Conservation (phyloP, 1,140 invertebrate genomes). For the Littorina saxatilis region DNA sequence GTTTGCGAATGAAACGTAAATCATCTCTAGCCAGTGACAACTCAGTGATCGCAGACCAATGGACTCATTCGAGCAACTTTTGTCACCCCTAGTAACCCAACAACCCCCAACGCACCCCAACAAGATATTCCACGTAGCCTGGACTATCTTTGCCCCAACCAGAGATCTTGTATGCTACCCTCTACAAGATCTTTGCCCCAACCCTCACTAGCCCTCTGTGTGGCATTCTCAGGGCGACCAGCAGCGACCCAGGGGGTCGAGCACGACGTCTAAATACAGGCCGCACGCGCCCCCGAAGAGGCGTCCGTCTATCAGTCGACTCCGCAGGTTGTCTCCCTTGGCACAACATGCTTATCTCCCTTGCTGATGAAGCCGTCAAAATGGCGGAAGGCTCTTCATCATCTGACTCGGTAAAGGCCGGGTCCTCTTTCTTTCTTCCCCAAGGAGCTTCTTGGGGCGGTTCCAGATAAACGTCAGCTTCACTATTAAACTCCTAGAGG, state of each 20-base stretch:
- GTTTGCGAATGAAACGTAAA: no score
- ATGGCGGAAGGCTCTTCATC: neutral
- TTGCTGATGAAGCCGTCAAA: conserved; percentile 15
- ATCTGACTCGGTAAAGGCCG: neutral
- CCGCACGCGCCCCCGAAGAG: neutral
- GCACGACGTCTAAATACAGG: neutral
- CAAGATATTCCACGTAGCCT: no score
- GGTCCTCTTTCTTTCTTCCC: neutral
- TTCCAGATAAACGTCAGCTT: neutral
- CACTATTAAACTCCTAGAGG: no score
- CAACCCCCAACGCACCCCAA: no score
- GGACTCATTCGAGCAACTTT: no score
- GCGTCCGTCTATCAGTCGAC: conserved; percentile 2
- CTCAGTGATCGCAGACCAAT: no score
- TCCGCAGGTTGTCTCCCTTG: neutral
- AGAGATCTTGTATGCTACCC: no score
- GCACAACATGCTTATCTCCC: neutral
- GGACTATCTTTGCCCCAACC: no score
- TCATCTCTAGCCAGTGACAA: no score
- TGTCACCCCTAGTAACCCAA: no score
- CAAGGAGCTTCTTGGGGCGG: neutral
- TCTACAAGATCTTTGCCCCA: no score
- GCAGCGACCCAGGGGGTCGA: neutral
- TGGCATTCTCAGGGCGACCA: neutral
- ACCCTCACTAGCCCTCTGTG: neutral